These are phyloP conservation scores for Astyanax mexicanus DNA, from an alignment of 2,797 vertebrate species.

Conservation along the genomic window DNA sequence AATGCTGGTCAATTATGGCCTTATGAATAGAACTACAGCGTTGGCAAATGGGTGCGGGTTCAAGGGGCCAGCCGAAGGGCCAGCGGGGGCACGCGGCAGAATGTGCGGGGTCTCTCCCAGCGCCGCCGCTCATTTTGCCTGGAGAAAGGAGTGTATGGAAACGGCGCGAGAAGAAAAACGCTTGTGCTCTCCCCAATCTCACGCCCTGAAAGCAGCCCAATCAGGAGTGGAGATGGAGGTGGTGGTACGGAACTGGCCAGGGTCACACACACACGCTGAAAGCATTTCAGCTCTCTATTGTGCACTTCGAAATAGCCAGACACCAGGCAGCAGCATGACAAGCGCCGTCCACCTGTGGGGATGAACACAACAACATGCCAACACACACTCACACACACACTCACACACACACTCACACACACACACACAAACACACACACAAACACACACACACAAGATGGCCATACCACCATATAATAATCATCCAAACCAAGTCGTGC, in stretches of 20 bases:
- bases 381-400: conserved; percentile 6
- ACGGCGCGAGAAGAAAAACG: conserved; percentile 32
- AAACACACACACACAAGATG: not conserved
- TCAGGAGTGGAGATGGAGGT: conserved; percentile 59
- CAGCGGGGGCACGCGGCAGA: conserved; percentile 48
- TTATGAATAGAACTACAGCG: conserved; percentile 56
- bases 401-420: not conserved
- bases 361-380: not conserved
- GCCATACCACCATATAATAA: conserved; percentile 15
- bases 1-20: conserved; percentile 54
- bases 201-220: conserved; percentile 56
- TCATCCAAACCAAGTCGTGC: not conserved
- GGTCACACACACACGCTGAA: conserved; percentile 52
- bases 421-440: not conserved
- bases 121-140: conserved; percentile 51
- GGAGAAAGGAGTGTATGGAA: conserved; percentile 54
- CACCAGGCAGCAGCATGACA: conserved; percentile 42
- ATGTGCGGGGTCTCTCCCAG: conserved; percentile 49
- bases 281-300: conserved; percentile 55
- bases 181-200: conserved; percentile 20
- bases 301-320: conserved; percentile 43
- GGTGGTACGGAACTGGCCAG: conserved; percentile 44
- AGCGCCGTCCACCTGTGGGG: conserved; percentile 34
- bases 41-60: conserved; percentile 51
- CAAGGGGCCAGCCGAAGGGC: conserved; percentile 44